Evolutionary conservation across 1,140 invertebrate genomes (phyloP).

Genomic region (Hydropsyche tenuis): DNA sequence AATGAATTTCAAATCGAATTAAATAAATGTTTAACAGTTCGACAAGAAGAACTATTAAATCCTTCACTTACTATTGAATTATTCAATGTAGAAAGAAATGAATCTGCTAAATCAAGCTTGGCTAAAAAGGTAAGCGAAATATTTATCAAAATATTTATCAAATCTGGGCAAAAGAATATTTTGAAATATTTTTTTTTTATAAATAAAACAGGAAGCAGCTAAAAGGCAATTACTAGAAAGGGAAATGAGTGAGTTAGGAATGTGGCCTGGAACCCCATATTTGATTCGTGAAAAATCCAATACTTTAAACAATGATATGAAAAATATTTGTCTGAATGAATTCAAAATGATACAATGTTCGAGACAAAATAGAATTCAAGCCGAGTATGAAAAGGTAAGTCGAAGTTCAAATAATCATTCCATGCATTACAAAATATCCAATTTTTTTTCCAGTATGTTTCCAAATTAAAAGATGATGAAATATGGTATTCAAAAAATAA

Average conservation of each 20-base stretch:
- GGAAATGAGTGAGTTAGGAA: conserved; percentile 57
- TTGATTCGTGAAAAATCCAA: conserved; percentile 58
- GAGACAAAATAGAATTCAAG: conserved; percentile 57
- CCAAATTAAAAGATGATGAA: conserved; percentile 58
- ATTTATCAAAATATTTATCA: not conserved
- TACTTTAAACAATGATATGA: conserved; percentile 49
- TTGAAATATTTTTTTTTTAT: not conserved
- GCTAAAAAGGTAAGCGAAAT: conserved; percentile 55
- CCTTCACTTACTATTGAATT: conserved; percentile 55
- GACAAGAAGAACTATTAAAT: conserved; percentile 55
- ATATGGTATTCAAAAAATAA: conserved; percentile 62
- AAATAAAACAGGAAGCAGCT: conserved; percentile 40
- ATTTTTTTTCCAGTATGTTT: conserved; percentile 54
- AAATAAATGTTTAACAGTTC: conserved; percentile 53
- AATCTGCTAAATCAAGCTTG: conserved; percentile 59
- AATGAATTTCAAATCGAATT: conserved; percentile 59
- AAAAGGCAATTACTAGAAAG: conserved; percentile 57
- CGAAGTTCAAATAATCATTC: not conserved
- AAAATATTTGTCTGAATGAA: conserved; percentile 59
- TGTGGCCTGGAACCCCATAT: conserved; percentile 60
- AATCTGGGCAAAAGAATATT: no score
- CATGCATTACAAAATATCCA: not conserved
- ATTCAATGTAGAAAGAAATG: conserved; percentile 62
- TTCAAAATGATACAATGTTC: conserved; percentile 57
- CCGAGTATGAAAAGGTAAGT: conserved; percentile 58